Evolutionary conservation across 1,140 invertebrate species (phyloP), one percentile per base, ranked within the genome.

Genomic region (Samia ricini): DNA sequence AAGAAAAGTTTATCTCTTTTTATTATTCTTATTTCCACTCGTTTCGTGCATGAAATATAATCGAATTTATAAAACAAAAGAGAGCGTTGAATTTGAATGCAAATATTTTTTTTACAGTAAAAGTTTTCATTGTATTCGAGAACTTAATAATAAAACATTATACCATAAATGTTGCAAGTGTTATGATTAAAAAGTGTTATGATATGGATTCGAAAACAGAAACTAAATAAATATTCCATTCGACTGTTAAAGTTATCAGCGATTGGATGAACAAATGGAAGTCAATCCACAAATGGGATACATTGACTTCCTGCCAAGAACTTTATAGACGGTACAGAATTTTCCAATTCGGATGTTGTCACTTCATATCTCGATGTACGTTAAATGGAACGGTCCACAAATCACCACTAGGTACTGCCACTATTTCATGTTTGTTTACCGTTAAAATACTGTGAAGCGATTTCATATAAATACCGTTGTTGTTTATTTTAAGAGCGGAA

Each of bases 1-100:
- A 77, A 77, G 74, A 72, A 83, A 83, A 83, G 67, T 76, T 75
- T 36, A 26, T 26, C 5, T 36, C 33, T 36, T 12, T 36, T 36
- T 36, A n/a, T 68, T 62, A 63, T 71, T 66, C 29, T 60, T 64
- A 66, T 66, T 68, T 42, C 50, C 62, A 36, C 33, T 61, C 42
- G 59, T 63, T 60, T 51, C 58, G 54, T 63, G 42, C 54, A 60
- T 60, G 36, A 36, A 64, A 61, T 65, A 56, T 36, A 57, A 69
- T 62, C 22, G 64, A 54, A 62, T 66, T 66, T 59, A 60, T 66
- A 56, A n/a, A 61, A 58, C 55, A 58, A 58, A 58, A 56, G 15
- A 18, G 33, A 56, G 8, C 2, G 21, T 54, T n/a, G n/a, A 21
- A 54, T 54, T 54, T 54, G 20, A 23, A 54, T 54, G 51, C 23